phyloP scores from a whole-genome alignment of 2,888 invertebrate genomes.

The Cheilosia vernalis region DNA sequence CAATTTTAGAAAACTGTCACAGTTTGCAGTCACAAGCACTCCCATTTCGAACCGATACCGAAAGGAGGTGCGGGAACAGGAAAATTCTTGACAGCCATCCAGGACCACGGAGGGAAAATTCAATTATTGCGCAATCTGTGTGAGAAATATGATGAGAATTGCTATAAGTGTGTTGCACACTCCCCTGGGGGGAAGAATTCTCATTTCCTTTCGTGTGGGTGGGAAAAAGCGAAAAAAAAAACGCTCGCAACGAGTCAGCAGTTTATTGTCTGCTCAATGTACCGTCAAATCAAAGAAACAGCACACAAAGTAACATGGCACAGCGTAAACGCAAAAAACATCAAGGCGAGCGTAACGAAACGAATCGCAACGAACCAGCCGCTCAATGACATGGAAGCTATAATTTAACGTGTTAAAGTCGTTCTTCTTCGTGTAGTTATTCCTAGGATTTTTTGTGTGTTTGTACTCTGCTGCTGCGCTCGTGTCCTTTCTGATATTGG shows the following conservation, averaged over 20 bases:
- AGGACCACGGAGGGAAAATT: conserved; percentile 38
- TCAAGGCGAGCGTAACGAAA: conserved; percentile 25
- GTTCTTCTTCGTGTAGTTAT: conserved; percentile 5
- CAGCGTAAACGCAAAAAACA: conserved; percentile 17
- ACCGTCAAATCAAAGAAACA: conserved; percentile 47
- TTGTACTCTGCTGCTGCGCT: not conserved
- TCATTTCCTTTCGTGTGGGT: conserved; percentile 31
- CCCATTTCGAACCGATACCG: conserved; percentile 9
- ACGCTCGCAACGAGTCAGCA: conserved; percentile 29
- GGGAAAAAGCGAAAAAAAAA: not conserved
- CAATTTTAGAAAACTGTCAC: conserved; percentile 49
- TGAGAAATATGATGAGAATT: conserved; percentile 39
- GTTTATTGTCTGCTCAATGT: conserved; percentile 57
- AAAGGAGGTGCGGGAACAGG: conserved; percentile 17
- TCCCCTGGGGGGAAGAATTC: conserved; percentile 17
- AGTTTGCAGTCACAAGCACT: conserved; percentile 43
- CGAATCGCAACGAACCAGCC: conserved; percentile 22
- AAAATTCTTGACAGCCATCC: conserved; percentile 7
- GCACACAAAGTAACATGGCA: conserved; percentile 15
- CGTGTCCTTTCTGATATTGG: not conserved
- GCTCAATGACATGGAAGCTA: conserved; percentile 44
- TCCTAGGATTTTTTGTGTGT: not conserved
- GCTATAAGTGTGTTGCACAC: conserved; percentile 37
- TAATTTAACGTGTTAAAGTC: conserved; percentile 51
- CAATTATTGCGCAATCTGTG: conserved; percentile 68